Conservation (phyloP, 2,113 vertebrate species). For the Chascanopsetta lugubris region DNA sequence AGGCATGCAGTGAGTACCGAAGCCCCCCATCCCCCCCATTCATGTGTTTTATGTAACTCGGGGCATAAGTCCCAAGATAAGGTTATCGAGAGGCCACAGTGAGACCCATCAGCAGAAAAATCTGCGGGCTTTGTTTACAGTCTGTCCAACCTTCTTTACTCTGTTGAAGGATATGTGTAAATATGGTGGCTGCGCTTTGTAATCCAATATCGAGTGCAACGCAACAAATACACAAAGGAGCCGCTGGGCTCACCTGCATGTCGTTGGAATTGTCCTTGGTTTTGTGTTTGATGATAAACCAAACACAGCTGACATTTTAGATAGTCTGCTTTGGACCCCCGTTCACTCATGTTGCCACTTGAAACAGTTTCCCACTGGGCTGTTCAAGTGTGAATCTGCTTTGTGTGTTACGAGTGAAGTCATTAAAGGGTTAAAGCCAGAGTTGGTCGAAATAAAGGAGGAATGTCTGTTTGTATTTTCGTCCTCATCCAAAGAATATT, state of each 20-base stretch:
- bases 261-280: slow-evolving; percentile 33
- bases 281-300: slow-evolving; percentile 63
- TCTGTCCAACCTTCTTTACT: slow-evolving; percentile 16
- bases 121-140: slow-evolving; percentile 21
- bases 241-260: slow-evolving; percentile 34
- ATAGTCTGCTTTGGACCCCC: slow-evolving; percentile 40
- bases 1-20: slow-evolving; percentile 88
- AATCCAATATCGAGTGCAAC: slow-evolving; percentile 14
- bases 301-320: slow-evolving; percentile 65
- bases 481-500: no score
- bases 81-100: slow-evolving; percentile 57
- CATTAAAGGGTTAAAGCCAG: no score
- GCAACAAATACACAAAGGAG: background rate
- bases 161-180: slow-evolving; percentile 6
- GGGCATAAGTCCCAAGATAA: slow-evolving; percentile 42
- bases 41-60: slow-evolving; percentile 29
- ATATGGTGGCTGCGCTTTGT: background rate
- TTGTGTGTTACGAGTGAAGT: no score
- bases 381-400: slow-evolving; percentile 10
- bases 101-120: slow-evolving; percentile 18
- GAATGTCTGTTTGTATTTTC: background rate
- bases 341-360: slow-evolving; percentile 41
- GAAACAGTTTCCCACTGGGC: slow-evolving; percentile 54
- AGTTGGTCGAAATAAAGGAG: no score
- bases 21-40: slow-evolving; percentile 18